A percentile compares a stretch with the other conserved stretches of the same genome.
Conservation (phyloP, 2,113 vertebrate species). For the Mus musculus region DNA sequence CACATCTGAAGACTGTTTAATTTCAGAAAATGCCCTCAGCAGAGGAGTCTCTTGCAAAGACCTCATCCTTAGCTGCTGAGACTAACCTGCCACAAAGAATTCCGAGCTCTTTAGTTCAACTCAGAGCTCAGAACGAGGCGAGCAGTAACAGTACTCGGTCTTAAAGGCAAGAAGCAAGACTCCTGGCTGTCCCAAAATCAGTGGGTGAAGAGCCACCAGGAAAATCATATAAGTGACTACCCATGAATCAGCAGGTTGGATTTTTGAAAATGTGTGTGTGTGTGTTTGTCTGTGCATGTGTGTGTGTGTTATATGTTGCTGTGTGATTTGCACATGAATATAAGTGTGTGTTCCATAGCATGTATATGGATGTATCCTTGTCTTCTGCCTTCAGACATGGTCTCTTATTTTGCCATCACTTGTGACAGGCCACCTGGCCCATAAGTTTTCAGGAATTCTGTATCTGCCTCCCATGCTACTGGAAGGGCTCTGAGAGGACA, state of each 20-base stretch:
- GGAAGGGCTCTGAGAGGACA: too few relatives aligned
- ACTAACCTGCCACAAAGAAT: not conserved
- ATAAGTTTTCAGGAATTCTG: not conserved
- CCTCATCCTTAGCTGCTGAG: not conserved
- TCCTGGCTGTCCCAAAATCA: not conserved
- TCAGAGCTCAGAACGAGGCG: not conserved
- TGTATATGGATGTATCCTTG: not conserved
- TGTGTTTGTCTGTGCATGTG: fast-evolving
- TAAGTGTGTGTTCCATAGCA: not conserved
- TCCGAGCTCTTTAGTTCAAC: not conserved
- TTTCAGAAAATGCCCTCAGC: not conserved
- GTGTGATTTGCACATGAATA: not conserved
- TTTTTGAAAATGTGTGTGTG: not conserved
- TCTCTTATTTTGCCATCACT: too few relatives aligned
- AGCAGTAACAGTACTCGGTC: not conserved
- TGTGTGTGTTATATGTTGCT: not conserved
- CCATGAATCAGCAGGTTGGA: not conserved
- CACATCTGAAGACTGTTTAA: not conserved
- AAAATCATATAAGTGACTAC: not conserved
- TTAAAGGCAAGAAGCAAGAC: not conserved
- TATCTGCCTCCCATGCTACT: not conserved
- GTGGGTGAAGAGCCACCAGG: not conserved
- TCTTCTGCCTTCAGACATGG: not conserved
- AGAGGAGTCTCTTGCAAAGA: not conserved
- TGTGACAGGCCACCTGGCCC: too few relatives aligned